These are phyloP conservation scores for Oreortyx pictus DNA, from an alignment of 2,797 vertebrate genomes.

Conservation along the genomic window DNA sequence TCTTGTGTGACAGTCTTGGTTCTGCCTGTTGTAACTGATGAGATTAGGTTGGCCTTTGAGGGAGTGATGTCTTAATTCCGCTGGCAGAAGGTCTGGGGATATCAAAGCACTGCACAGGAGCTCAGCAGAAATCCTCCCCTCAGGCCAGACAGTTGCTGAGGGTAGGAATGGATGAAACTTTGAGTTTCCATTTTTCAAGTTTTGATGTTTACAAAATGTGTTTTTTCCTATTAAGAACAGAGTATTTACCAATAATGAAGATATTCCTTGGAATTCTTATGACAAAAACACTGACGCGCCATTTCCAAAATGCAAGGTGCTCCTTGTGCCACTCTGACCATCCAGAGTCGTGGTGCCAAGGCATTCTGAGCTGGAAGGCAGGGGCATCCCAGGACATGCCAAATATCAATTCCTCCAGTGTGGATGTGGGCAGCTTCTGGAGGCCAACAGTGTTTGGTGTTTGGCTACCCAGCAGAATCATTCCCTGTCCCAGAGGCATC, in stretches of 20 bases:
- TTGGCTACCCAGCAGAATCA: fast-evolving
- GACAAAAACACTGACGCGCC: background rate
- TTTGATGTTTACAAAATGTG: background rate
- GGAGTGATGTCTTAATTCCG: background rate
- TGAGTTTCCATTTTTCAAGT: background rate
- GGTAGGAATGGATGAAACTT: background rate
- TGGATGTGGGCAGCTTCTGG: background rate
- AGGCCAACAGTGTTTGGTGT: background rate
- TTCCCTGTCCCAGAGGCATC: background rate
- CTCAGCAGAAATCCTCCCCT: background rate
- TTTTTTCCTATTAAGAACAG: background rate
- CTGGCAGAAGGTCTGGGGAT: background rate
- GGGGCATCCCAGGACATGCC: background rate
- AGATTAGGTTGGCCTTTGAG: constrained; percentile 1
- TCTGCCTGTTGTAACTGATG: background rate
- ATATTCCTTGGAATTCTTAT: background rate
- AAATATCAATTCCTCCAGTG: fast-evolving
- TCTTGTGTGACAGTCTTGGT: background rate
- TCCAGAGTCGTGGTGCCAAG: background rate
- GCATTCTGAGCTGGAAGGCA: background rate
- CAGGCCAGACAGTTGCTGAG: background rate
- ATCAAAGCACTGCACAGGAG: background rate
- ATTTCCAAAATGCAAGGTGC: no score
- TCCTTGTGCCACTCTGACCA: no score
- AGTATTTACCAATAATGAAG: fast-evolving